phyloP scores from a whole-genome alignment of 2,888 invertebrate species.

The Congeria kusceri region DNA sequence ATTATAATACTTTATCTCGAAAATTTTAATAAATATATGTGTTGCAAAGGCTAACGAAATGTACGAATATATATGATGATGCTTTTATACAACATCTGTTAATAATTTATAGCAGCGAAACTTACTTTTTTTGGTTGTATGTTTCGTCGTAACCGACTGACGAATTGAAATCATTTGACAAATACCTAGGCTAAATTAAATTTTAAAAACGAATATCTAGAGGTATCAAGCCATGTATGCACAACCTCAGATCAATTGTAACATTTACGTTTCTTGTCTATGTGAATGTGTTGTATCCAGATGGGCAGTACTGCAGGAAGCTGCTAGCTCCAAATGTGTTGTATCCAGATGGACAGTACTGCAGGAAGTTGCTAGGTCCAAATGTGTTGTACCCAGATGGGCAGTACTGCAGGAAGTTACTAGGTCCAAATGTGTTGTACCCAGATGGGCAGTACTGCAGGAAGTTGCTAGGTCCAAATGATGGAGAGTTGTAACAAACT shows the following conservation, averaged over 20 bases:
- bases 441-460: conserved; percentile 37
- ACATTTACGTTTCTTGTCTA: conserved; percentile 33
- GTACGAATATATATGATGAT: too few relatives aligned
- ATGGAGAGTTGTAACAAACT: conserved; percentile 43
- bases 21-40: too few relatives aligned
- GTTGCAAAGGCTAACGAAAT: too few relatives aligned
- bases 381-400: conserved; percentile 25
- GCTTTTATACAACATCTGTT: too few relatives aligned
- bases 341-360: conserved; percentile 26
- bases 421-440: conserved; percentile 20
- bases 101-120: too few relatives aligned
- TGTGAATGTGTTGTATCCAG: conserved; percentile 27
- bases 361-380: conserved; percentile 27
- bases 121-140: too few relatives aligned
- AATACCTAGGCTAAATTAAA: too few relatives aligned
- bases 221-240: conserved; percentile 44
- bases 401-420: conserved; percentile 29
- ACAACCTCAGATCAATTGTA: conserved; percentile 30
- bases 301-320: conserved; percentile 36
- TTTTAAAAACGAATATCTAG: conserved; percentile 3
- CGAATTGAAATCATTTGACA: too few relatives aligned
- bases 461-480: conserved; percentile 20
- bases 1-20: too few relatives aligned
- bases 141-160: too few relatives aligned
- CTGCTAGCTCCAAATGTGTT: conserved; percentile 29